phyloP scores from a whole-genome alignment of 2,888 invertebrate genomes.

The Tanytarsus gracilentus region DNA sequence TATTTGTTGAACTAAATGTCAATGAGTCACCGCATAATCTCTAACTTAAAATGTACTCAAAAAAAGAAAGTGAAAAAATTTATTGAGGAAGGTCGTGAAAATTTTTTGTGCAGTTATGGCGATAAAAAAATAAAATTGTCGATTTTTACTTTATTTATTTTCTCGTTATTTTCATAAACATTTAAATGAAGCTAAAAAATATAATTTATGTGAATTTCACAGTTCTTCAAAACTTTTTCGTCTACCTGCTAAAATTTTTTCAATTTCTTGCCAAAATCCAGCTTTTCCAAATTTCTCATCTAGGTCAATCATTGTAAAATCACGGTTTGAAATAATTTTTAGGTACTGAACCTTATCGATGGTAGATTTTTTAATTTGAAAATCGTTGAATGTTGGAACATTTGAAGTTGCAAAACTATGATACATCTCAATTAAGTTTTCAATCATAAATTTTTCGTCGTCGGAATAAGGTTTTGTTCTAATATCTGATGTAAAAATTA shows the following conservation, averaged over 20 bases:
- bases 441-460: conserved; percentile 48
- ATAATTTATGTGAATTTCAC: too few relatives aligned
- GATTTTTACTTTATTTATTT: too few relatives aligned
- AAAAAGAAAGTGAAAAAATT: too few relatives aligned
- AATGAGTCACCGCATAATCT: too few relatives aligned
- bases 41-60: too few relatives aligned
- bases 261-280: conserved; percentile 8
- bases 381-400: neutral
- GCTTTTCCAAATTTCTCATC: neutral
- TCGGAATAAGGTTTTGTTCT: conserved; percentile 37
- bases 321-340: neutral
- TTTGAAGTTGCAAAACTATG: conserved; percentile 45
- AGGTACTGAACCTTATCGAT: neutral
- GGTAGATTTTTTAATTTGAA: neutral
- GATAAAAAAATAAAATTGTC: too few relatives aligned
- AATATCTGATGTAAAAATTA: conserved; percentile 45
- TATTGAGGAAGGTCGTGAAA: too few relatives aligned
- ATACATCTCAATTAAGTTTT: conserved; percentile 48
- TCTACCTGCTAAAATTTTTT: neutral
- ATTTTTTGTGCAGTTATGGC: too few relatives aligned
- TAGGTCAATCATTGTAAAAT: neutral
- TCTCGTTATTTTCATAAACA: too few relatives aligned
- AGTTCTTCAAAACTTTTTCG: conserved; percentile 7
- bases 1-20: too few relatives aligned
- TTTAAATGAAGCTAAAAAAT: too few relatives aligned